Conservation (phyloP, 2,888 invertebrate genomes). For the Galeruca laticollis region DNA sequence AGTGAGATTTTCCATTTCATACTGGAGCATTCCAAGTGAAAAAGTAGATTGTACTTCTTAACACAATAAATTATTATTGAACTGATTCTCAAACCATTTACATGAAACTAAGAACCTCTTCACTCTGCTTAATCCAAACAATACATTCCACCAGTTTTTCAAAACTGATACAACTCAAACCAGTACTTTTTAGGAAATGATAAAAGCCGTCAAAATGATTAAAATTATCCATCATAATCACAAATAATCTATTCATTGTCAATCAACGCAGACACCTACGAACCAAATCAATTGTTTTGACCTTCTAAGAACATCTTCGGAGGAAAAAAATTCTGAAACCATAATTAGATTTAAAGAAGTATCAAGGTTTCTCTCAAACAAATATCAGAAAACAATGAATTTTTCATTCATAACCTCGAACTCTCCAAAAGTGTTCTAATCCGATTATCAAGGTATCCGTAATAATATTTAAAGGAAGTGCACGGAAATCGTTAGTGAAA, state of each 20-base stretch:
- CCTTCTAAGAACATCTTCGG: slow-evolving; percentile 14
- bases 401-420: slow-evolving; percentile 4
- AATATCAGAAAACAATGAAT: background rate
- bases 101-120: too few relatives aligned
- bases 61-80: too few relatives aligned
- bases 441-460: slow-evolving; percentile 2
- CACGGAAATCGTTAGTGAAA: background rate
- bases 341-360: background rate
- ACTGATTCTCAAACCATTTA: too few relatives aligned
- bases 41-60: too few relatives aligned
- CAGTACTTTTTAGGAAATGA: too few relatives aligned
- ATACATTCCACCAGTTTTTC: too few relatives aligned
- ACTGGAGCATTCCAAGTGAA: too few relatives aligned
- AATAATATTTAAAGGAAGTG: background rate
- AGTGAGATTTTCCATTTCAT: too few relatives aligned
- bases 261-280: slow-evolving; percentile 9
- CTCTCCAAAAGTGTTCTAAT: slow-evolving; percentile 6
- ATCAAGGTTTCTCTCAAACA: slow-evolving; percentile 10
- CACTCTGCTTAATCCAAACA: too few relatives aligned
- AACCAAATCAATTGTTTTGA: background rate
- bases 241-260: background rate
- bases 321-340: slow-evolving; percentile 8
- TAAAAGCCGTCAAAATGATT: too few relatives aligned
- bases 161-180: too few relatives aligned
- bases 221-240: too few relatives aligned